Percentiles rank a stretch among this genome's conserved stretches.
Conservation (phyloP, 2,113 vertebrate species). For the Hippocampus zosterae region DNA sequence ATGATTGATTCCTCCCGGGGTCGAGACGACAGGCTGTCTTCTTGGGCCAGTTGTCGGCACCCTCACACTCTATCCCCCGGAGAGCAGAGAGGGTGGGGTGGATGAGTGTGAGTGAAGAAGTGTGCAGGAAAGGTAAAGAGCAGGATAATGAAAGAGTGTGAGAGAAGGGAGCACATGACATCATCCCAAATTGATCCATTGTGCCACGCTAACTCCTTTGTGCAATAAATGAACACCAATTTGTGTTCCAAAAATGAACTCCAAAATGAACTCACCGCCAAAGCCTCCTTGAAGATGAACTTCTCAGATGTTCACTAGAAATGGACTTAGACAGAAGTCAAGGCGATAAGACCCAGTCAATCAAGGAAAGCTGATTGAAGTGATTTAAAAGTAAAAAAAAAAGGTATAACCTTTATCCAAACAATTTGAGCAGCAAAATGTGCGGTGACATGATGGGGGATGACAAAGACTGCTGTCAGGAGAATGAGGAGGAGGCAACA, state of each 20-base stretch:
- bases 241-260: no score
- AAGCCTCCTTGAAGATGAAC: not conserved
- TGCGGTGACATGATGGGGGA: slow-evolving; percentile 12
- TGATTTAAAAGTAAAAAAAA: not conserved
- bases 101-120: not conserved
- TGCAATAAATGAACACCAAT: not conserved
- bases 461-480: slow-evolving; percentile 27
- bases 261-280: not conserved
- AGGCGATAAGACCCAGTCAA: not conserved
- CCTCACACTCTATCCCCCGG: slow-evolving; percentile 36
- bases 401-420: not conserved
- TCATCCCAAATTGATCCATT: slow-evolving; percentile 10
- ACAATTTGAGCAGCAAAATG: not conserved
- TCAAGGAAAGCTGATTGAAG: not conserved
- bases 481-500: slow-evolving; percentile 1
- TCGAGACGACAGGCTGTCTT: slow-evolving; percentile 10
- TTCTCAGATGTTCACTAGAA: not conserved
- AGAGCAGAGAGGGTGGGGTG: slow-evolving; percentile 10
- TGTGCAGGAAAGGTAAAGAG: not conserved
- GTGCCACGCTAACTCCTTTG: slow-evolving; percentile 1
- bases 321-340: slow-evolving; percentile 6
- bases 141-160: slow-evolving; percentile 6
- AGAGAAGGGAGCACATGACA: not conserved
- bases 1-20: slow-evolving; percentile 55
- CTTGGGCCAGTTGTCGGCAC: slow-evolving; percentile 44